Conservation (phyloP, 2,888 invertebrate species). For the Caradrina clavipalpis region DNA sequence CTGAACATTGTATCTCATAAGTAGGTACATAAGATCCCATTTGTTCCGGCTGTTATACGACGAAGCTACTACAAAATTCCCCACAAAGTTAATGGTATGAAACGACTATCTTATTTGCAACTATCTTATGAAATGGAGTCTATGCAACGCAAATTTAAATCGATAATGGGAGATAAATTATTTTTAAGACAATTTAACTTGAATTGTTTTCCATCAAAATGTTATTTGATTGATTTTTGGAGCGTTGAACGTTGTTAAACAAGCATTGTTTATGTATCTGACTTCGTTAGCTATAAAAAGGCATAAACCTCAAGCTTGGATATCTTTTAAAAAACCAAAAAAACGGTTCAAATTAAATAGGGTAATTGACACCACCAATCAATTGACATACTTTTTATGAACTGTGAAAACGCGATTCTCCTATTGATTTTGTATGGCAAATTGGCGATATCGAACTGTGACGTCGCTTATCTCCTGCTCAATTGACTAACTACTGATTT, state of each 20-base stretch:
- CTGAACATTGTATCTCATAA: neutral
- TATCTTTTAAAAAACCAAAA: too few relatives aligned
- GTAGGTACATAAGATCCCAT: slow-evolving; percentile 11
- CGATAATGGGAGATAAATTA: slow-evolving; percentile 18
- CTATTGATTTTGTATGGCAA: too few relatives aligned
- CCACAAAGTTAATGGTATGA: slow-evolving; percentile 20
- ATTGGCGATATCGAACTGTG: too few relatives aligned
- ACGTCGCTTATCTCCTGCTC: too few relatives aligned
- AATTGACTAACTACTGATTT: too few relatives aligned
- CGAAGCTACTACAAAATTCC: slow-evolving; percentile 16
- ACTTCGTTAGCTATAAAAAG: too few relatives aligned
- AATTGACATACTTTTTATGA: too few relatives aligned
- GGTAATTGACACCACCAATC: too few relatives aligned
- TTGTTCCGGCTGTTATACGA: slow-evolving; percentile 26
- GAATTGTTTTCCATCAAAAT: neutral
- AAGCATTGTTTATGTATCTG: neutral
- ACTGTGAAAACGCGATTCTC: too few relatives aligned
- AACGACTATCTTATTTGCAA: slow-evolving; percentile 27
- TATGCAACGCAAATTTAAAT: slow-evolving; percentile 43
- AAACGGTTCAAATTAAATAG: too few relatives aligned
- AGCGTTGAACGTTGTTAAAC: too few relatives aligned
- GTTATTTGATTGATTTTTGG: neutral
- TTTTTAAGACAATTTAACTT: slow-evolving; percentile 13
- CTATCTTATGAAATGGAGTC: slow-evolving; percentile 15
- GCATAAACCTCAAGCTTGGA: too few relatives aligned